Conservation (phyloP, 1,140 invertebrate species). For the Megalopta genalis region DNA sequence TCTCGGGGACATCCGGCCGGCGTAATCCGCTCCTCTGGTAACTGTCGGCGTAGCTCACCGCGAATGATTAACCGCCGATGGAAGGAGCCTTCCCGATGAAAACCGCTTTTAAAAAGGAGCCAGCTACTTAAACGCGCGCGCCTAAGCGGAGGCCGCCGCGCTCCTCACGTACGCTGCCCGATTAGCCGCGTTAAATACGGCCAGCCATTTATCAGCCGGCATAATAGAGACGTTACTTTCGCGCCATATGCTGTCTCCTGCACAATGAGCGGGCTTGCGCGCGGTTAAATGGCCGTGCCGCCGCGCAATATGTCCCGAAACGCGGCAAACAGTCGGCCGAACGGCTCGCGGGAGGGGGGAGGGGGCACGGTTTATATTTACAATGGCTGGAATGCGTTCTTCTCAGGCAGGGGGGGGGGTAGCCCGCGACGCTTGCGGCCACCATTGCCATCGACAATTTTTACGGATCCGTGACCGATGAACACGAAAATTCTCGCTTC, state of each 20-base stretch:
- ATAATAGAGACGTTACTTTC: constrained; percentile 74
- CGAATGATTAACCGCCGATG: neutral
- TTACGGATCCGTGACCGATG: too few species aligned
- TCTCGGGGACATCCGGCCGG: neutral
- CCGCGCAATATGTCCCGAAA: constrained; percentile 62
- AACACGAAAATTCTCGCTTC: too few species aligned
- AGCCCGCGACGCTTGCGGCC: constrained; percentile 57
- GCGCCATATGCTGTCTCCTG: constrained; percentile 67
- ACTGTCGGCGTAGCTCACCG: neutral
- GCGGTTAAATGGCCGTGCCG: constrained; percentile 66
- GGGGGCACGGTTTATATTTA: constrained; percentile 69
- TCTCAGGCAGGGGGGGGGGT: constrained; percentile 55
- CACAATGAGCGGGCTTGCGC: constrained; percentile 64
- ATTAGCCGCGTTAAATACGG: constrained; percentile 69
- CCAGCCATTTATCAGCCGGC: constrained; percentile 69
- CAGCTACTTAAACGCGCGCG: constrained; percentile 17
- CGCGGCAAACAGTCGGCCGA: constrained; percentile 66
- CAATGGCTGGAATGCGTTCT: constrained; percentile 72
- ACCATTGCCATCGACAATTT: too few species aligned
- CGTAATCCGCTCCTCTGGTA: neutral
- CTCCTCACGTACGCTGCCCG: constrained; percentile 41
- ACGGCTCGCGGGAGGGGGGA: constrained; percentile 54
- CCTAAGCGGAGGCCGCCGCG: neutral
- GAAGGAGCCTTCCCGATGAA: neutral
- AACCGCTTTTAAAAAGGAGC: neutral